Conservation (phyloP, 2,797 vertebrate species). For the Acestrorhynchus altus region DNA sequence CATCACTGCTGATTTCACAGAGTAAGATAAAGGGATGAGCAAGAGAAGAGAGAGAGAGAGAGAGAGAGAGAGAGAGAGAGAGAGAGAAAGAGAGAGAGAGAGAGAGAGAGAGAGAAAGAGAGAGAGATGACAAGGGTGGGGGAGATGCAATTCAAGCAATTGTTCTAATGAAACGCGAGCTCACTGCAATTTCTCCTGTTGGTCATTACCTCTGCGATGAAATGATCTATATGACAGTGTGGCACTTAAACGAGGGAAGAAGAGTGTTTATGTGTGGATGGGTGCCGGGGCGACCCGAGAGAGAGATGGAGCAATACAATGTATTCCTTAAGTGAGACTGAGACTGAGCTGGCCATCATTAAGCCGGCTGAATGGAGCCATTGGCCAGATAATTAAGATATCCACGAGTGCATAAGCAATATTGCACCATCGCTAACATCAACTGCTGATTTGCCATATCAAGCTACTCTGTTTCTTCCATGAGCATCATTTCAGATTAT, state of each 20-base stretch:
- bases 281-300: constrained; percentile 65
- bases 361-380: constrained; percentile 77
- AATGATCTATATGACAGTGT: constrained; percentile 76
- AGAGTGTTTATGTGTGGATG: constrained; percentile 74
- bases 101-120: constrained; percentile 30
- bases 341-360: constrained; percentile 79
- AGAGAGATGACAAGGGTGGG: constrained; percentile 17
- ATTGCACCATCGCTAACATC: constrained; percentile 78
- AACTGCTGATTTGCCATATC: constrained; percentile 71
- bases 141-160: constrained; percentile 78
- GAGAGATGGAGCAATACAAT: constrained; percentile 79
- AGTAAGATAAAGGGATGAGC: constrained; percentile 64
- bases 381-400: constrained; percentile 82
- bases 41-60: constrained; percentile 17
- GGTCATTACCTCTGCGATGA: constrained; percentile 73
- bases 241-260: constrained; percentile 66
- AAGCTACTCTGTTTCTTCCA: constrained; percentile 57
- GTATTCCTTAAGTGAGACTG: constrained; percentile 81
- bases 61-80: no score
- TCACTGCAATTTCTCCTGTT: constrained; percentile 72
- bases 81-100: constrained; percentile 30
- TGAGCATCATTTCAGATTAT: constrained; percentile 76
- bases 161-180: constrained; percentile 75
- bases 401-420: constrained; percentile 80
- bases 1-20: constrained; percentile 65